Evolutionary conservation across 2,797 vertebrate species (phyloP), one percentile per base, ranked within the genome.

Genomic region (Loriculus beryllinus): DNA sequence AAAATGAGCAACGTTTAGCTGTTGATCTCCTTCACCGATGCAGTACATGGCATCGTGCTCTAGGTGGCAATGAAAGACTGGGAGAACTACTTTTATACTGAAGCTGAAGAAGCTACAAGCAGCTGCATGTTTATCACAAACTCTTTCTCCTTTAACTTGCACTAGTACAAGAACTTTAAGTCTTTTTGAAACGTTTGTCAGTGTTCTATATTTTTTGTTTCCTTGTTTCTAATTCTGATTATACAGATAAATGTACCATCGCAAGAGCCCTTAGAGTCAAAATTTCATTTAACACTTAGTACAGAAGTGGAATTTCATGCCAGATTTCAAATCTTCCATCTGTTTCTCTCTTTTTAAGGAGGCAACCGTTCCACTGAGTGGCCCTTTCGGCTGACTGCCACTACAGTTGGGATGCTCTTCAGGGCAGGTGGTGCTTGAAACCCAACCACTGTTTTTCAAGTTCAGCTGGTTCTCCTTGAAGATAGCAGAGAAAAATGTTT

Each of bases 41-140:
- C 78, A 83, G 57, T 93, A 67, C 37, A 28, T 14, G 76, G 59
- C 26, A 51, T 23, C 1, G 52, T 47, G 56, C 94, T 96, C 94
- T 92, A 96, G 96, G 82, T 97, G 98, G 97, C 96, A 98, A 93
- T 87, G 89, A 63, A 92, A 96, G 96, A 94, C 92, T 33, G 48
- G 31, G 20, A 88, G 33, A 96, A 56, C 22, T 33, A 28, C 43
- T 83, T 83, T 31, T 72, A 40, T 35, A 29, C 69, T 23, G 13
- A 29, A 40, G 31, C 80, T 84, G 23, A n/a, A 42, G 75, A 76
- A 37, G 60, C 81, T 70, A 75, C 42, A 79, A 95, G 85, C 95
- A 97, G 93, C 94, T 97, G 97, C 82, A 42, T 81, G 68, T 94
- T 96, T 90, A 94, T 69, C 77, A 94, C 63, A 92, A 86, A 89